Evolutionary conservation across 2,113 vertebrate species (phyloP).

Genomic region (Neodon shergylaensis): DNA sequence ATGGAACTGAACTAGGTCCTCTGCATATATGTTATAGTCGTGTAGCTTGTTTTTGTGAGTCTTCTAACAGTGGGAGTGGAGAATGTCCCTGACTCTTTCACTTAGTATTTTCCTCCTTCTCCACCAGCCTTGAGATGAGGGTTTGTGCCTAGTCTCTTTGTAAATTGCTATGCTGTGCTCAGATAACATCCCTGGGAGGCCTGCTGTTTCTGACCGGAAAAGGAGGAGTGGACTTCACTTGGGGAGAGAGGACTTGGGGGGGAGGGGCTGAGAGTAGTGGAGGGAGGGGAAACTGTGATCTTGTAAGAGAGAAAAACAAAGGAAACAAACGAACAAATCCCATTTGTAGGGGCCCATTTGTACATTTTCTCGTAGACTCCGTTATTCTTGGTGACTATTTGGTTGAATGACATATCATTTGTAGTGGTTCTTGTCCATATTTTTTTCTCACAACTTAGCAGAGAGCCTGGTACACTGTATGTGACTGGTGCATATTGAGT

Average conservation of each 20-base stretch:
- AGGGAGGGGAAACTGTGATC: background rate
- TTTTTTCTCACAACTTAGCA: background rate
- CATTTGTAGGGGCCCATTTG: background rate
- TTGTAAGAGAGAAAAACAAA: background rate
- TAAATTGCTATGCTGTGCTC: background rate
- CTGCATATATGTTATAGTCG: too few species aligned
- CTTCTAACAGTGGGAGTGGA: too few species aligned
- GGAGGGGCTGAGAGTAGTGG: background rate
- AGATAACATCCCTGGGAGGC: background rate
- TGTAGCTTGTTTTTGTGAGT: too few species aligned
- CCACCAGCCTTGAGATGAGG: too few species aligned
- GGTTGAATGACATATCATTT: background rate
- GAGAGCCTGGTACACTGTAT: background rate
- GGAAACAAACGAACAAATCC: background rate
- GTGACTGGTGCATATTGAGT: background rate
- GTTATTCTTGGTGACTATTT: background rate
- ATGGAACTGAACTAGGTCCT: too few species aligned
- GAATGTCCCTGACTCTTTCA: too few species aligned
- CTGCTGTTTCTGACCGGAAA: background rate
- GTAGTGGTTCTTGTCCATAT: background rate
- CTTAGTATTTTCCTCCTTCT: too few species aligned
- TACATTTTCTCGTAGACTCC: background rate
- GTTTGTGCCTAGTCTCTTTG: background rate
- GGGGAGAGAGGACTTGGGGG: background rate
- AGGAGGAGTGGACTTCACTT: background rate